Base-by-base conservation (phyloP, 2,888 invertebrate species). In the Melanostoma scalare region DNA sequence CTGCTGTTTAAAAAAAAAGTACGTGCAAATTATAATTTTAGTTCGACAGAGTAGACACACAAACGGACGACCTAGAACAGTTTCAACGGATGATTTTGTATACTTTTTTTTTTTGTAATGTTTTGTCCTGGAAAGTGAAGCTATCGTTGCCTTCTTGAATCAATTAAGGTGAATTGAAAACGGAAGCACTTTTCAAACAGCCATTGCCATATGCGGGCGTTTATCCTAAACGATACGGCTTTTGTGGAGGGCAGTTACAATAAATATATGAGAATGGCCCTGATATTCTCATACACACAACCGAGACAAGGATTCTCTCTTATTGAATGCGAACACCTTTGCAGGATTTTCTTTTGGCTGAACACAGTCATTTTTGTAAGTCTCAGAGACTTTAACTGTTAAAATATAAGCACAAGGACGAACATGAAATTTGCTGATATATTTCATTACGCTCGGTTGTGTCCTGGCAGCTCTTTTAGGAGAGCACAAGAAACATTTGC, bases 1-100 rank as follows among this genome's bases (percentile, higher is more conserved):
- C 55, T 69, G 68, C 36, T 55, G 79, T 74, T 74, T 36, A 63
- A 74, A 69, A 73, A 75, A 20, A 20, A 20, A 20, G 20, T 40
- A 71, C 50, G 74, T 71, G 63, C 65, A 80, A 80, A 76, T 76
- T 72, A 80, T 72, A 85, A 76, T 72, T 76, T 79, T 20, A 38
- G 52, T 74, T 84, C 69, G 65, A 78, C 68, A 38, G 40, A 58
- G 63, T 52, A 53, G 67, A 73, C 67, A 58, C 52, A 42, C n/a
- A 61, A 44, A 40, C 65, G 53, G 65, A n/a, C 73, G 78, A 74
- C 82, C 82, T 84, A 65, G 74, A 74, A 69, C 46, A 53, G 44
- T 55, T 65, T 73, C 38, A 56, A 55, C 9, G 44, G 20, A 20
- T 20, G 20, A 20, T 42, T 35, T 33, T 44, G 1, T 52, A 20